Percentiles rank a stretch among this genome's conserved stretches.
Conservation (phyloP, 1,140 invertebrate species). For the Rhagoletis zephyria region DNA sequence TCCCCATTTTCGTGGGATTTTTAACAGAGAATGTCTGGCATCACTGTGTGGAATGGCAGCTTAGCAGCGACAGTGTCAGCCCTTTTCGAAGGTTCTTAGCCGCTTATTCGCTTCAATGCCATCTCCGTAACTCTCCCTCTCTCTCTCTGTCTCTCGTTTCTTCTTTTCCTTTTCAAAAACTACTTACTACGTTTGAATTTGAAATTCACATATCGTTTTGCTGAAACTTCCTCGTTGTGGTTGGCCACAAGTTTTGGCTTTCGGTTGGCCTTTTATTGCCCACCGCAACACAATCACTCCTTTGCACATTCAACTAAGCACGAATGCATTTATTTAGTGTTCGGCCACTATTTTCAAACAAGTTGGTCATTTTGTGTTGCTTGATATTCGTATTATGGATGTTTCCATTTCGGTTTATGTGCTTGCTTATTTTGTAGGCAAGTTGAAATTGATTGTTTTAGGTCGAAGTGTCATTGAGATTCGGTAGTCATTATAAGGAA, state of each 20-base stretch:
- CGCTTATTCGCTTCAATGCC: too few species aligned
- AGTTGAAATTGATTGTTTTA: background rate
- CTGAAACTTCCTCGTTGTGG: background rate
- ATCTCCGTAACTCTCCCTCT: background rate
- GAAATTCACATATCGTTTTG: background rate
- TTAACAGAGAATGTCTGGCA: too few species aligned
- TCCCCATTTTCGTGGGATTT: too few species aligned
- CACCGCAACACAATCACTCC: too few species aligned
- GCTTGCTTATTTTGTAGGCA: background rate
- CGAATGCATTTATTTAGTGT: too few species aligned
- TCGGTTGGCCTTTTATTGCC: background rate
- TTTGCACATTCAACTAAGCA: too few species aligned
- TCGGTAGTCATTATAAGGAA: background rate
- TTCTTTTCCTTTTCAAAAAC: too few species aligned
- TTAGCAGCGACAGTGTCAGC: background rate
- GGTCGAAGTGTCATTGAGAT: background rate
- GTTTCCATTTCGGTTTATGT: background rate
- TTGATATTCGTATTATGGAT: background rate
- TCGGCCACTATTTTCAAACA: too few species aligned
- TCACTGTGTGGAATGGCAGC: too few species aligned
- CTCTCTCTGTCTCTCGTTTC: background rate
- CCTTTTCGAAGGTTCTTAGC: too few species aligned
- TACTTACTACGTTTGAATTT: background rate
- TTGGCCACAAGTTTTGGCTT: background rate
- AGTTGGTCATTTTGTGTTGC: background rate